Base-by-base conservation (phyloP, 2,113 vertebrate genomes). In the Galemys pyrenaicus region DNA sequence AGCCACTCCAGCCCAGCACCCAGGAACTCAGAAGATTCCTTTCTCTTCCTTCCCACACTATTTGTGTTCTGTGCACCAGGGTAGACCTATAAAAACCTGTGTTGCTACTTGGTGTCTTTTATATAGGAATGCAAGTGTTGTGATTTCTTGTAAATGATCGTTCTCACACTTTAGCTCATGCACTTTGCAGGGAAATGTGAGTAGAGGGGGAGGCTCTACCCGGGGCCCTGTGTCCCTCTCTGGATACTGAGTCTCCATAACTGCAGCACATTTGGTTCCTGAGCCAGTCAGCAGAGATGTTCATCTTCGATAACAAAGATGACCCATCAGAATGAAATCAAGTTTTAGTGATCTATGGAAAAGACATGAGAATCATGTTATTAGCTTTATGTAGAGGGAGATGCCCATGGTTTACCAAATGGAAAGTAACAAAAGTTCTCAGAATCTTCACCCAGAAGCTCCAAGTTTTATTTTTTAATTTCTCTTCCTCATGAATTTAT, bases 321-420 rank as follows among this genome's bases (percentile, higher is more conserved):
- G 28, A 6, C 12, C 64, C 37, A n/a, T n/a, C 28, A 17, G 68
- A 54, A 62, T 1, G 6, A 46, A 46, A 5, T 81, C 79, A 9
- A 0, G 2, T 77, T 68, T 68, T 70, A 70, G 7, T 71, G 16
- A 30, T 44, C n/a, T 5, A 24, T 32, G 82, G 46, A n/a, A n/a
- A n/a, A n/a, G n/a, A n/a, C n/a, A n/a, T n/a, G n/a, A n/a, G 39
- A 17, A 51, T 51, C 1, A 13, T 2, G 9, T 19, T 7, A 9
- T 19, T 8, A 30, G 11, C 2, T 35, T 58, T 46, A 4, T 65
- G 49, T 1, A 6, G 44, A n/a, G 26, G 4, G 9, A 9, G 16
- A 5, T 37, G 60, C 17, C 44, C 28, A 3, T 0, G 10, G 56
- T 22, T 1, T 3, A 1, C 2, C 0, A 9, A 8, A 7, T 24